Evolutionary conservation across 1,140 invertebrate species (phyloP).

Genomic region (Zaprionus inermis): DNA sequence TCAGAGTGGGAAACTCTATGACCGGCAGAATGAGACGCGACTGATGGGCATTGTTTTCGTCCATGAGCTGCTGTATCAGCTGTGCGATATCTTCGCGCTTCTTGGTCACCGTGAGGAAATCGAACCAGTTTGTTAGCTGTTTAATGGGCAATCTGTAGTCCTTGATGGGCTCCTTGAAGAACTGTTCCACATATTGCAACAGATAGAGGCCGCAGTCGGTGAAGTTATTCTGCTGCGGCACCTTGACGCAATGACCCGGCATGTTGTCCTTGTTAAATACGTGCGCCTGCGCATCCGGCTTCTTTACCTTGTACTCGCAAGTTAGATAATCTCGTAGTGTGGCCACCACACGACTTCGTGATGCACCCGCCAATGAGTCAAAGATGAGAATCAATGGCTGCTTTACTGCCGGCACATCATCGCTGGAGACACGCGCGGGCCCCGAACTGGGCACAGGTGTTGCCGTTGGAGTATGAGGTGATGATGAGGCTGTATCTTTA

Average conservation of each 20-base stretch:
- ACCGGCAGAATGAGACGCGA: conserved; percentile 87
- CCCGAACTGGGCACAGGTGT: conserved; percentile 25
- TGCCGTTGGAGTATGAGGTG: conserved; percentile 11
- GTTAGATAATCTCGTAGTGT: conserved; percentile 95
- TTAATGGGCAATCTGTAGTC: conserved; percentile 91
- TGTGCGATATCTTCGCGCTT: conserved; percentile 92
- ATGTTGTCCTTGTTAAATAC: conserved; percentile 92
- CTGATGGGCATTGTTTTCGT: conserved; percentile 85
- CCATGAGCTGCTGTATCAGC: conserved; percentile 89
- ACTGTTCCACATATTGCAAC: conserved; percentile 97
- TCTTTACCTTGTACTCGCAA: conserved; percentile 94
- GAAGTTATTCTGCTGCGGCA: conserved; percentile 98
- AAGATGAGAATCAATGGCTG: conserved; percentile 96
- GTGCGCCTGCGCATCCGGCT: conserved; percentile 82
- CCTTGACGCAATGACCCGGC: conserved; percentile 93
- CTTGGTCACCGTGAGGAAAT: conserved; percentile 90
- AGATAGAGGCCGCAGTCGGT: conserved; percentile 98
- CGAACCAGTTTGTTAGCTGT: conserved; percentile 91
- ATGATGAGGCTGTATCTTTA: conserved; percentile 40
- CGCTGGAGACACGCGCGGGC: conserved; percentile 32
- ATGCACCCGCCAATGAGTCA: conserved; percentile 94
- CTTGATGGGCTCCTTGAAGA: conserved; percentile 93
- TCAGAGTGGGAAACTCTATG: conserved; percentile 87
- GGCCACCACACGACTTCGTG: conserved; percentile 91
- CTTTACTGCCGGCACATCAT: conserved; percentile 69